A percentile compares a stretch with the other conserved stretches of the same genome.
phyloP scores from a whole-genome alignment of 2,113 vertebrate species.

The Cochlearius cochlearius region DNA sequence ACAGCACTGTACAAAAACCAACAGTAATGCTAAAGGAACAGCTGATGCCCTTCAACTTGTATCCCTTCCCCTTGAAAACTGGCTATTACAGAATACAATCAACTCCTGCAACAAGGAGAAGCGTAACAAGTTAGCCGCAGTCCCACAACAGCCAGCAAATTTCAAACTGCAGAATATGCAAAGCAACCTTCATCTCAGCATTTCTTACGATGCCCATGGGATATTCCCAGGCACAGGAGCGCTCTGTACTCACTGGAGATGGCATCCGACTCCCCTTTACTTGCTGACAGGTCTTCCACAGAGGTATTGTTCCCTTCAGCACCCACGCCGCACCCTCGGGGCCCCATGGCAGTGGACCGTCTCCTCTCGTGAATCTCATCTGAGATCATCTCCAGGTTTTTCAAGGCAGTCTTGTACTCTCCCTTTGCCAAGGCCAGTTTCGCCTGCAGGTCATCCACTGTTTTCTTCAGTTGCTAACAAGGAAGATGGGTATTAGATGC shows the following conservation, averaged over 20 bases:
- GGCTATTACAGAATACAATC: background rate
- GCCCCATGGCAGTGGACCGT: constrained; percentile 84
- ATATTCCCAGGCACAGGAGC: accelerated
- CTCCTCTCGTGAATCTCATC: constrained; percentile 95
- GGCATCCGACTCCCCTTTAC: constrained; percentile 83
- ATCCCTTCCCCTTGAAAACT: background rate
- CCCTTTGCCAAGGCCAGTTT: constrained; percentile 88
- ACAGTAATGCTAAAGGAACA: background rate
- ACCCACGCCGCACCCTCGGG: constrained; percentile 88
- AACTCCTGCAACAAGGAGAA: background rate
- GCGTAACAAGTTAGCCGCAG: background rate
- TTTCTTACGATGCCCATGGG: accelerated
- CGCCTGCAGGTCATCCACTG: constrained; percentile 91
- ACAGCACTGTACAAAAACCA: background rate
- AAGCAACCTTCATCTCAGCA: background rate
- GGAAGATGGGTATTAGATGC: background rate
- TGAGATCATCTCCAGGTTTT: constrained; percentile 94
- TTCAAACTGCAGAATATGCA: background rate
- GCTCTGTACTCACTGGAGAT: constrained; percentile 84
- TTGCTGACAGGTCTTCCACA: constrained; percentile 75
- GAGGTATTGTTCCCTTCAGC: constrained; percentile 81
- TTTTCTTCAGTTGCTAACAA: constrained; percentile 92
- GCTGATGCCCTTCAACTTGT: background rate
- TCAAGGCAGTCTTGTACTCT: constrained; percentile 90
- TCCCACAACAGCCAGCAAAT: background rate